Conservation (phyloP, 2,888 invertebrate species). For the Tenthredo scrophulariae region DNA sequence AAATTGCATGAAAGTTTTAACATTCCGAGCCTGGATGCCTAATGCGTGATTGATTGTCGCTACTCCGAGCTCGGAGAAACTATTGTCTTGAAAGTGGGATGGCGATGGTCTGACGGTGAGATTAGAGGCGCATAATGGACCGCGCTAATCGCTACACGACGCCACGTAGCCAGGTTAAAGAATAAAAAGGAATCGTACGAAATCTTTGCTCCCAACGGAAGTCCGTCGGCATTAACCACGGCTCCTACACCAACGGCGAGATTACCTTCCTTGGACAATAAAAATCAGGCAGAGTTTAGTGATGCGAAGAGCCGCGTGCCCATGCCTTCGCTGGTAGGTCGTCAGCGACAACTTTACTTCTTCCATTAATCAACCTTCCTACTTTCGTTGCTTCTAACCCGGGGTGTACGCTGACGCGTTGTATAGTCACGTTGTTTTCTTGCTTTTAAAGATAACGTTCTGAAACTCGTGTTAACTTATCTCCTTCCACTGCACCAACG, state of each 20-base stretch:
- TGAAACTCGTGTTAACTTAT: constrained; percentile 52
- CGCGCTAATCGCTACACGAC: constrained; percentile 33
- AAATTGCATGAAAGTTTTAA: constrained; percentile 56
- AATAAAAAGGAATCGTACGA: constrained; percentile 24
- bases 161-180: neutral
- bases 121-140: constrained; percentile 43
- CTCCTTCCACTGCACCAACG: constrained; percentile 35
- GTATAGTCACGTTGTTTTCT: constrained; percentile 72
- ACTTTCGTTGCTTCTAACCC: constrained; percentile 68
- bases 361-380: constrained; percentile 74
- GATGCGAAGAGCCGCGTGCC: constrained; percentile 38
- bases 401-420: constrained; percentile 59
- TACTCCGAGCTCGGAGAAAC: constrained; percentile 18
- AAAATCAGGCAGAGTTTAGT: constrained; percentile 53
- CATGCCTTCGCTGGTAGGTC: neutral
- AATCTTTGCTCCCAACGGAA: constrained; percentile 31
- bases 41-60: constrained; percentile 55
- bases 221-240: constrained; percentile 38
- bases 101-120: neutral
- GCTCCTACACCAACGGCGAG: constrained; percentile 4
- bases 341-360: constrained; percentile 72
- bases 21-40: constrained; percentile 49
- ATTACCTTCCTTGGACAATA: constrained; percentile 50
- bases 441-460: constrained; percentile 74
- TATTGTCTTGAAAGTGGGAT: constrained; percentile 48